phyloP scores from a whole-genome alignment of 2,113 vertebrate genomes.

The Mungos mungo region DNA sequence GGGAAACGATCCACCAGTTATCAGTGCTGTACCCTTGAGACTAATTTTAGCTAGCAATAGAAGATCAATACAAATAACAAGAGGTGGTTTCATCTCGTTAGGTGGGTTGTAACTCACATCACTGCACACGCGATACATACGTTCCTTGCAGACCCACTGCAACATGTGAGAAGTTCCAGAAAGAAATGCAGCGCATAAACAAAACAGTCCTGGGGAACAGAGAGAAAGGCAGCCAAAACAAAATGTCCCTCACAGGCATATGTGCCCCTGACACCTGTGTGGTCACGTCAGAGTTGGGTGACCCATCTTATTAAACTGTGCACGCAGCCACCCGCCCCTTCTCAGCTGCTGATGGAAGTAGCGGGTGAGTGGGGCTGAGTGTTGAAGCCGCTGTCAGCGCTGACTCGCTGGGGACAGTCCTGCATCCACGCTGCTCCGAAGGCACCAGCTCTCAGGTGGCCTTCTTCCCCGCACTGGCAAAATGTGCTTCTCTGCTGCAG shows the following conservation, averaged over 20 bases:
- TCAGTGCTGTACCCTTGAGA: constrained; percentile 55
- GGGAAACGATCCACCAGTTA: constrained; percentile 49
- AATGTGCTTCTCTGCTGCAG: not conserved
- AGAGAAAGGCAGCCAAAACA: not conserved
- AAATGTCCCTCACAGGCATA: not conserved
- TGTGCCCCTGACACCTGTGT: not conserved
- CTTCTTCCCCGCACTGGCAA: not conserved
- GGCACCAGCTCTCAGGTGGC: not conserved
- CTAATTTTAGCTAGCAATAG: constrained; percentile 67
- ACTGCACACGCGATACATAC: not conserved
- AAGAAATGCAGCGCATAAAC: not conserved
- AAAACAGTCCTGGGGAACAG: not conserved
- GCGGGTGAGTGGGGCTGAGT: not conserved
- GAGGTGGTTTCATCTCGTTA: constrained; percentile 51
- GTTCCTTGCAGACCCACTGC: not conserved
- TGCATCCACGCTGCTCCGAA: not conserved
- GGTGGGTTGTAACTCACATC: constrained; percentile 47
- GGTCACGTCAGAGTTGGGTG: not conserved
- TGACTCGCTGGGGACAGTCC: not conserved
- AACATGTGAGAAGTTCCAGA: not conserved
- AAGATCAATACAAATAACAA: constrained; percentile 58
- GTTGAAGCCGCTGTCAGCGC: not conserved
- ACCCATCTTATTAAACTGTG: not conserved
- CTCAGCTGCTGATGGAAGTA: not conserved
- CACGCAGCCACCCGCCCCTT: not conserved